Evolutionary conservation across 2,888 invertebrate species (phyloP).

Genomic region (Hermodice carunculata): DNA sequence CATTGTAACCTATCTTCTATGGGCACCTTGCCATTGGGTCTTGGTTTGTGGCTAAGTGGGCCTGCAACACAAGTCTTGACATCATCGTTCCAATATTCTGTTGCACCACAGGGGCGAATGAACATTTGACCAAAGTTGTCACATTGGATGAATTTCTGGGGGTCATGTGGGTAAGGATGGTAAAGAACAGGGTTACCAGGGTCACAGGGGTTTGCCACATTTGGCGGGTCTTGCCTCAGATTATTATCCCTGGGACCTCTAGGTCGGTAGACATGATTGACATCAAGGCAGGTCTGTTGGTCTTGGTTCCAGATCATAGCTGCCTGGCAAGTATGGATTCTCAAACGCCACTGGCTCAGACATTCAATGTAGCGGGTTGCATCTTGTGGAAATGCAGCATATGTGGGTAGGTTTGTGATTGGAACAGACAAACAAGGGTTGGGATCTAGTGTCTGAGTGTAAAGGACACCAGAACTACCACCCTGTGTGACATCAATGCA

Average conservation of each 20-base stretch:
- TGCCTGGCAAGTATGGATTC: constrained; percentile 14
- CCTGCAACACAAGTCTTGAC: constrained; percentile 39
- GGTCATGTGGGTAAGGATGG: constrained; percentile 45
- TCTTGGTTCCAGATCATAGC: constrained; percentile 21
- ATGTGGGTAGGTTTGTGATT: too few relatives aligned
- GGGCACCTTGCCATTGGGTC: background rate
- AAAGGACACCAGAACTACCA: too few relatives aligned
- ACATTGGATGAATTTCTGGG: constrained; percentile 52
- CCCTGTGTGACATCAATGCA: constrained; percentile 12
- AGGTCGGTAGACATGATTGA: too few relatives aligned
- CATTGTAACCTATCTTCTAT: background rate
- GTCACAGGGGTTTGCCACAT: too few relatives aligned
- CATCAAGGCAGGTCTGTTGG: constrained; percentile 14
- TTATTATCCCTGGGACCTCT: too few relatives aligned
- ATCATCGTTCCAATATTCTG: constrained; percentile 46
- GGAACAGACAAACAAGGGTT: too few relatives aligned
- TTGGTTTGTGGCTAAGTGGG: background rate
- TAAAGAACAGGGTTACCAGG: constrained; percentile 28
- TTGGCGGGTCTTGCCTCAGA: too few relatives aligned
- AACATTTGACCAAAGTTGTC: constrained; percentile 54
- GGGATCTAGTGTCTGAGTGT: too few relatives aligned
- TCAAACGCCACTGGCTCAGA: constrained; percentile 35
- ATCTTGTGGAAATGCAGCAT: too few relatives aligned
- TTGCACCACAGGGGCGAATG: constrained; percentile 38
- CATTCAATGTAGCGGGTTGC: constrained; percentile 52